A percentile compares a stretch with the other conserved stretches of the same genome.
phyloP scores from a whole-genome alignment of 2,888 invertebrate species.

The Hetaerina titia region DNA sequence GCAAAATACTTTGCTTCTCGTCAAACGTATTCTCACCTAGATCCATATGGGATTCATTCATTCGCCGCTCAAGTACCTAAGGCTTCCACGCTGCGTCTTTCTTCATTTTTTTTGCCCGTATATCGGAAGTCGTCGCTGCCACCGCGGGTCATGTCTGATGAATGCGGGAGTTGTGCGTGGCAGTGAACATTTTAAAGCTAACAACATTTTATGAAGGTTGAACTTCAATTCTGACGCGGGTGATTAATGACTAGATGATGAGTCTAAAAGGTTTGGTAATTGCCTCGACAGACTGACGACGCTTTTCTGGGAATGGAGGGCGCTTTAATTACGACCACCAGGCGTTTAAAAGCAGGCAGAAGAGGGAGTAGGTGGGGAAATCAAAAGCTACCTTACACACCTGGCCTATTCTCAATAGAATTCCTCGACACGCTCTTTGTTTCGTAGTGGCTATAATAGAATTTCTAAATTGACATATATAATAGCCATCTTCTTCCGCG shows the following conservation, averaged over 20 bases:
- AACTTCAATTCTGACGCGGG: not conserved
- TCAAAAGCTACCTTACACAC: not conserved
- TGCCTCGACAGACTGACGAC: not conserved
- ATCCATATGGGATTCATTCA: too few species aligned
- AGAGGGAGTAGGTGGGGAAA: not conserved
- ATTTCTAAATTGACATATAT: not conserved
- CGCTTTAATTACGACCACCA: not conserved
- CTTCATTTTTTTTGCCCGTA: not conserved
- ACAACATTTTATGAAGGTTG: not conserved
- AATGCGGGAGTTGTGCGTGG: not conserved
- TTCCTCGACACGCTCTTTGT: not conserved
- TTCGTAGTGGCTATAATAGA: not conserved
- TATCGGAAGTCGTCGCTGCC: not conserved
- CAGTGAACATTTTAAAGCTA: not conserved
- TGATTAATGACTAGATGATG: not conserved
- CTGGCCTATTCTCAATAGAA: not conserved
- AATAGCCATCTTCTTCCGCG: not conserved
- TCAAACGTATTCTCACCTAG: too few species aligned
- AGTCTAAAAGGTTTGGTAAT: conserved; percentile 32
- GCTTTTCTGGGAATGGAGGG: not conserved
- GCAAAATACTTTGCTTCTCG: too few species aligned
- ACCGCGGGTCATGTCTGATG: not conserved
- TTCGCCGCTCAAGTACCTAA: too few species aligned
- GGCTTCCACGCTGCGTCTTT: too few species aligned
- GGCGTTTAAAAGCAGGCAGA: not conserved